Conservation (phyloP, 1,140 invertebrate species). For the Cryptotermes secundus region DNA sequence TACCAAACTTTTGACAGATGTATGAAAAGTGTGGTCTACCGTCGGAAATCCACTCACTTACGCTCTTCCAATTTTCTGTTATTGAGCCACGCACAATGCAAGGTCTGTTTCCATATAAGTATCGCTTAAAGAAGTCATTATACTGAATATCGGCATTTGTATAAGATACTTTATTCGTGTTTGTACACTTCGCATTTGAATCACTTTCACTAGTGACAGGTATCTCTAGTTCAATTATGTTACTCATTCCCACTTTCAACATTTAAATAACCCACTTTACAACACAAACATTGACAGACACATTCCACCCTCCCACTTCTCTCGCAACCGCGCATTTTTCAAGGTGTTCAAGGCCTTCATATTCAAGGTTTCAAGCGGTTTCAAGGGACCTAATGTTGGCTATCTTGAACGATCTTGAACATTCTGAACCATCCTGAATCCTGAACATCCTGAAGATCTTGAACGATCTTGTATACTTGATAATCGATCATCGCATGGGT, state of each 20-base stretch:
- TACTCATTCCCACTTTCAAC: neutral
- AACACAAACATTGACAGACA: no score
- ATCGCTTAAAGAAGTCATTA: neutral
- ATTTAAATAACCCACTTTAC: neutral
- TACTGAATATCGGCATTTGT: neutral
- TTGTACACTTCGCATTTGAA: neutral
- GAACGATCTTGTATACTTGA: no score
- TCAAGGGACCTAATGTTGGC: no score
- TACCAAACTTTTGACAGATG: constrained; percentile 24
- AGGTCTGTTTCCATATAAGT: neutral
- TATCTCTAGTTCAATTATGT: neutral
- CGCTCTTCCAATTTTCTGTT: constrained; percentile 21
- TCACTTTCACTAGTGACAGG: neutral
- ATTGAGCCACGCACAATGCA: neutral
- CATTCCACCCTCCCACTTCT: no score
- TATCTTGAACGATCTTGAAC: no score
- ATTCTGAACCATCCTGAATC: no score
- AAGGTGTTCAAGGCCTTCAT: no score
- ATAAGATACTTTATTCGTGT: neutral
- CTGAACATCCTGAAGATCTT: no score
- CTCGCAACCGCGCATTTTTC: no score
- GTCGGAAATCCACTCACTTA: constrained; percentile 25
- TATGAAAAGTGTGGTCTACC: constrained; percentile 27
- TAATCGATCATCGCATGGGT: no score
- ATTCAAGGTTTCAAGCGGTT: no score